Evolutionary conservation across 2,888 invertebrate species (phyloP).

Genomic region (Nezara viridula): DNA sequence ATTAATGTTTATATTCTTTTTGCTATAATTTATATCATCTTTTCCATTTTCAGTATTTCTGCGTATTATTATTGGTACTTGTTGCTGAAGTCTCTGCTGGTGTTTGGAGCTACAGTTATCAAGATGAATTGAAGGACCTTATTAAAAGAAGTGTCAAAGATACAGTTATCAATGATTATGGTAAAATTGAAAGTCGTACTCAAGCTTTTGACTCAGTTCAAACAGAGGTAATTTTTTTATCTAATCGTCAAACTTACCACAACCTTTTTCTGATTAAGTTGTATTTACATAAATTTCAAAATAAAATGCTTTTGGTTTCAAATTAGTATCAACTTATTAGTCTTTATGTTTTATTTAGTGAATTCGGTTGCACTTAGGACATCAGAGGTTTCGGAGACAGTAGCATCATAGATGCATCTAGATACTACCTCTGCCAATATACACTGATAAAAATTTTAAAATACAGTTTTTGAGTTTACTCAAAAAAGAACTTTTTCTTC

Average conservation of each 20-base stretch:
- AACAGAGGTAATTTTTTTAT: slow-evolving; percentile 70
- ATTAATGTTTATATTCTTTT: background rate
- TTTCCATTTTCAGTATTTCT: slow-evolving; percentile 78
- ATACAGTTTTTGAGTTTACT: too few relatives aligned
- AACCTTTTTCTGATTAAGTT: background rate
- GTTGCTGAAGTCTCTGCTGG: slow-evolving; percentile 84
- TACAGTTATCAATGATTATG: slow-evolving; percentile 78
- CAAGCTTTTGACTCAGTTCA: slow-evolving; percentile 79
- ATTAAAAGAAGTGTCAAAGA: slow-evolving; percentile 76
- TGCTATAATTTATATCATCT: slow-evolving; percentile 32
- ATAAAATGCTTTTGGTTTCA: too few relatives aligned
- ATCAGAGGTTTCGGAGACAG: too few relatives aligned
- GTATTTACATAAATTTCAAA: too few relatives aligned
- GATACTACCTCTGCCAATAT: too few relatives aligned
- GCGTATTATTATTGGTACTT: slow-evolving; percentile 81
- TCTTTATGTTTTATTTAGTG: too few relatives aligned
- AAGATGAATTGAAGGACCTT: slow-evolving; percentile 76
- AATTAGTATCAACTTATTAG: too few relatives aligned
- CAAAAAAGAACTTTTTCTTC: too few relatives aligned
- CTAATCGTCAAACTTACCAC: slow-evolving; percentile 64
- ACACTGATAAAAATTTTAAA: too few relatives aligned
- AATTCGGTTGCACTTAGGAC: too few relatives aligned
- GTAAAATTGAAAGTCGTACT: slow-evolving; percentile 72
- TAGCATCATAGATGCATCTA: too few relatives aligned
- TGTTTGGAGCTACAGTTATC: slow-evolving; percentile 82